Conservation (phyloP, 1,140 invertebrate genomes). For the Hydropsyche tenuis region DNA sequence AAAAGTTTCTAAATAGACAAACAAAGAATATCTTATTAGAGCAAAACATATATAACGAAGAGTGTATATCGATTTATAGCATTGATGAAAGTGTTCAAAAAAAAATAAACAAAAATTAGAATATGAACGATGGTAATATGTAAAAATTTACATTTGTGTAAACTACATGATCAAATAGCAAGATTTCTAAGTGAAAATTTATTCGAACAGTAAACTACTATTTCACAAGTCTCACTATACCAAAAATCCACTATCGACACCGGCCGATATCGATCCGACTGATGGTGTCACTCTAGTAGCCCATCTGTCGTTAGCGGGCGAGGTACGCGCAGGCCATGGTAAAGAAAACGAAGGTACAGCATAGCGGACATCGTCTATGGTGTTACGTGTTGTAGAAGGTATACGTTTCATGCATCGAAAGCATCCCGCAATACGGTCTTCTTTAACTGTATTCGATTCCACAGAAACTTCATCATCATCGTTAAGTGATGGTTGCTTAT, state of each 20-base stretch:
- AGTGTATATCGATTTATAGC: too few relatives aligned
- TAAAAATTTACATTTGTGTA: background rate
- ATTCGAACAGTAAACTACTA: background rate
- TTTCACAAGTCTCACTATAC: constrained; percentile 30
- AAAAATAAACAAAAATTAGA: background rate
- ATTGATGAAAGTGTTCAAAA: too few relatives aligned
- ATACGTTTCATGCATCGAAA: constrained; percentile 35
- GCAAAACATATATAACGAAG: too few relatives aligned
- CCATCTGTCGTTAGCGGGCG: constrained; percentile 26
- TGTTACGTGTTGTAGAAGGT: constrained; percentile 34
- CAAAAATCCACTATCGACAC: constrained; percentile 48
- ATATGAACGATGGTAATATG: background rate
- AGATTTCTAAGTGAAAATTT: background rate
- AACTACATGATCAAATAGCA: too few relatives aligned
- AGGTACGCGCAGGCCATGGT: constrained; percentile 10
- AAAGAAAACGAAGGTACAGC: constrained; percentile 46
- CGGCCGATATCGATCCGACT: constrained; percentile 37
- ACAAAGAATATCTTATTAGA: too few relatives aligned
- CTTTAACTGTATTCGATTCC: background rate
- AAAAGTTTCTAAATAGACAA: too few relatives aligned
- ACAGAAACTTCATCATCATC: constrained; percentile 29
- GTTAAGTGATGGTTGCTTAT: constrained; percentile 38
- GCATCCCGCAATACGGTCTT: constrained; percentile 35
- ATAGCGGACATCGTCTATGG: constrained; percentile 46
- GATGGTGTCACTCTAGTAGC: constrained; percentile 44